phyloP scores from a whole-genome alignment of 2,797 vertebrate genomes.

The Luscinia megarhynchos region DNA sequence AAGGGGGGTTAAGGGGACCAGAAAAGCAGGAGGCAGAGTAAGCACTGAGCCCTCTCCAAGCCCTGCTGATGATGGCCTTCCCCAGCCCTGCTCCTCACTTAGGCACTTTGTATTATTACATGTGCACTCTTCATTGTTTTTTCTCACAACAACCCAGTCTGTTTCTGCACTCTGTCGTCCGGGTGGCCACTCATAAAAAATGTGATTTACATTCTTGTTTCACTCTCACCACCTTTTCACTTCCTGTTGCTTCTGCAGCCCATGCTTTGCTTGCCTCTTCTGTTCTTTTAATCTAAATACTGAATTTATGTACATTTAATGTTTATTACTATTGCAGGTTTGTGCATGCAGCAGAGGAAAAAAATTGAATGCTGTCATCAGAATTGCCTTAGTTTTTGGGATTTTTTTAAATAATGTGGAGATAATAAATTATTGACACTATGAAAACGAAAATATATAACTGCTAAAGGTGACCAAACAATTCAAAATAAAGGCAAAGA shows the following conservation, averaged over 20 bases:
- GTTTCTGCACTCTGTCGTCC: slow-evolving; percentile 83
- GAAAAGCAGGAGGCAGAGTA: slow-evolving; percentile 45
- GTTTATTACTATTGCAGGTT: neutral
- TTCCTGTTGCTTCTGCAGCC: slow-evolving; percentile 86
- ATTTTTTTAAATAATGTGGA: neutral
- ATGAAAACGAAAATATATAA: neutral
- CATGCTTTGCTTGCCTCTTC: slow-evolving; percentile 74
- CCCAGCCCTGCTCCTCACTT: slow-evolving; percentile 55
- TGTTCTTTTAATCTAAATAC: slow-evolving; percentile 46
- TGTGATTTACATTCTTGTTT: slow-evolving; percentile 88
- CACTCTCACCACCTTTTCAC: slow-evolving; percentile 81
- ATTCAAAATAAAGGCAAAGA: neutral
- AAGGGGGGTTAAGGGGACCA: neutral
- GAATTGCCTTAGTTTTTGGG: neutral
- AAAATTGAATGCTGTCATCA: neutral
- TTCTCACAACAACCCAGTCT: slow-evolving; percentile 87
- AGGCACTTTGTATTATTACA: slow-evolving; percentile 89
- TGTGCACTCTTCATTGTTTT: slow-evolving; percentile 90
- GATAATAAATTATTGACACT: neutral
- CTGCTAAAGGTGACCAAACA: neutral
- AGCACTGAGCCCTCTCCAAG: slow-evolving; percentile 61
- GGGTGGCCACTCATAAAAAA: slow-evolving; percentile 93
- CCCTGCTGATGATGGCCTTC: slow-evolving; percentile 53
- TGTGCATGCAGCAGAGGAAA: neutral
- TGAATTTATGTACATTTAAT: neutral